phyloP scores from a whole-genome alignment of 2,797 vertebrate genomes.

The Girardinus metallicus region DNA sequence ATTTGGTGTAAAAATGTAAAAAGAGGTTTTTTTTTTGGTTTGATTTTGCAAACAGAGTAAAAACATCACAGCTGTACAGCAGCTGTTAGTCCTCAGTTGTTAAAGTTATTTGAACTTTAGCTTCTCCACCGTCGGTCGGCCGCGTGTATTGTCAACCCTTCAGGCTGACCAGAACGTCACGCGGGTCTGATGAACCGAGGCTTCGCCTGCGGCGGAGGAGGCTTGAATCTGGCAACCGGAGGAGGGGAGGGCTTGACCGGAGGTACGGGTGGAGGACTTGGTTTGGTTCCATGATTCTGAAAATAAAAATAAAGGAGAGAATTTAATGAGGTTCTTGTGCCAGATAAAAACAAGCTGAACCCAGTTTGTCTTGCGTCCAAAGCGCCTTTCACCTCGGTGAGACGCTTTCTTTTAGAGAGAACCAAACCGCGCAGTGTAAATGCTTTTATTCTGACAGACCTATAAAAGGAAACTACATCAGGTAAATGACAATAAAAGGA shows the following conservation, averaged over 20 bases:
- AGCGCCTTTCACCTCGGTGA: not conserved
- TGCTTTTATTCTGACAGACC: not conserved
- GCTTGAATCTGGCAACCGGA: constrained; percentile 33
- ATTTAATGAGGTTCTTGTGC: not conserved
- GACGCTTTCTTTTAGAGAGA: not conserved
- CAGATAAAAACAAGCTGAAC: not conserved
- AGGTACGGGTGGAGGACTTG: constrained; percentile 46
- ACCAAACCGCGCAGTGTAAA: not conserved
- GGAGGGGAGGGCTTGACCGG: constrained; percentile 44
- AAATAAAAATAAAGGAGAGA: constrained; percentile 3
- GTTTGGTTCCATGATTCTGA: constrained; percentile 40
- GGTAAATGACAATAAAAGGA: too few relatives aligned
- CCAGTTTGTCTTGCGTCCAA: not conserved
- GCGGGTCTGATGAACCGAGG: constrained; percentile 34
- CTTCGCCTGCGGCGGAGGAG: constrained; percentile 44
- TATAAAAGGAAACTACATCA: not conserved
- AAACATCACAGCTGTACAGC: constrained; percentile 26
- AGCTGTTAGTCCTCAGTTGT: constrained; percentile 23
- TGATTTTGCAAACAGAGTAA: not conserved
- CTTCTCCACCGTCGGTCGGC: constrained; percentile 11
- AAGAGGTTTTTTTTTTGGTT: not conserved
- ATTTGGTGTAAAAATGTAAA: not conserved
- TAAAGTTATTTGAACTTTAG: constrained; percentile 20
- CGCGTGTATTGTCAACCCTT: not conserved
- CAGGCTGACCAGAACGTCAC: constrained; percentile 24